Evolutionary conservation across 2,888 invertebrate species (phyloP), one percentile per base, ranked within the genome.

Genomic region (Dryococelus australis): DNA sequence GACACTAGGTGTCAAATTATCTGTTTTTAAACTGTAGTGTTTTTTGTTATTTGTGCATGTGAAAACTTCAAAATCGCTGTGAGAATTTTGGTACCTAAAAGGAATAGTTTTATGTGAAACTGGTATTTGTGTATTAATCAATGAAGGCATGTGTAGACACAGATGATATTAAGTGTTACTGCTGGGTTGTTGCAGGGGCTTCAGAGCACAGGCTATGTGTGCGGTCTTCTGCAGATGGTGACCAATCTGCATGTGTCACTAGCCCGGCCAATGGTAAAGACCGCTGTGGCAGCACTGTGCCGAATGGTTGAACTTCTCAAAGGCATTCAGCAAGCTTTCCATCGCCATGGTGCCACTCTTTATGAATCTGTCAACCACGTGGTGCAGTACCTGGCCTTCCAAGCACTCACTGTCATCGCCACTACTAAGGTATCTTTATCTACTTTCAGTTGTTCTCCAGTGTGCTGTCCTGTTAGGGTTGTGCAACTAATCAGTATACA

Each of bases 301-400:
- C 95, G 96, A 90, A 93, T 98, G 43, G 94, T 97, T 87, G 97
- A 98, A 92, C 94, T 97, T 88, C 92, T 98, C 78, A 97, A 97
- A 93, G 94, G 96, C 51, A 94, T 98, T 89, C 95, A 96, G 91
- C 94, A 95, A 89, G 95, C 94, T 24, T 96, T 97, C 90, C 94
- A 95, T 87, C 93, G 95, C 79, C 95, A 97, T 91, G 94, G 95
- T 85, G 93, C 95, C 89, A 93, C 95, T 89, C 94, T 98, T 86
- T 94, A 96, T 28, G 95, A 96, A 91, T 95, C 96, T 20, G 94
- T 96, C 87, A 95, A 95, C 90, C 95, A 97, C 92, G 95, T 97
- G 84, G 92, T 96, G 26, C 98, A 98, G 91, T 96, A 97, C 92
- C 93, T 97, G 83, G 94, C 95, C 89, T 96, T 96, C 92, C 96